Evolutionary conservation across 2,888 invertebrate genomes (phyloP).

Genomic region (Falcaria lacertinaria): DNA sequence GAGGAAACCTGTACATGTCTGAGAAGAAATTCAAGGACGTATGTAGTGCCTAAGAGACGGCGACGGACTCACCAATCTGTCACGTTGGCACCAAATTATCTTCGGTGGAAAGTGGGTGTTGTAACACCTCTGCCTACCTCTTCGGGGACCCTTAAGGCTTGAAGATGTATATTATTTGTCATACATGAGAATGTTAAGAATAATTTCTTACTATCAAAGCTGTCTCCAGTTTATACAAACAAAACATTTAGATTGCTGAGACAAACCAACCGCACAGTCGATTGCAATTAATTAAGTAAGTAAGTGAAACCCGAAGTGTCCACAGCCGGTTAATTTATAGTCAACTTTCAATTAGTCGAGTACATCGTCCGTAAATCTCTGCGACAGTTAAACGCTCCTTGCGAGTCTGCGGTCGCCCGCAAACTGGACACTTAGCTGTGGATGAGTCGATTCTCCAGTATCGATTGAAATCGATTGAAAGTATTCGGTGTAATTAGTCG

Average conservation of each 20-base stretch:
- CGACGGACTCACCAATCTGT: too few relatives aligned
- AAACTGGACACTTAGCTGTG: constrained; percentile 19
- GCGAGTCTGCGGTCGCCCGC: constrained; percentile 45
- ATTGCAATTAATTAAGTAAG: constrained; percentile 7
- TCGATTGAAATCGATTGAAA: not conserved
- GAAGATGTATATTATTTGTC: too few relatives aligned
- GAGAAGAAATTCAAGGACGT: too few relatives aligned
- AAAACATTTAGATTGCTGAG: not conserved
- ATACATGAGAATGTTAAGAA: too few relatives aligned
- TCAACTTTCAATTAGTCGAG: constrained; percentile 72
- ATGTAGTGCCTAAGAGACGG: too few relatives aligned
- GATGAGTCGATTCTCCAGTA: not conserved
- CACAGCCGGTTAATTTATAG: constrained; percentile 61
- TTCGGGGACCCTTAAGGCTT: too few relatives aligned
- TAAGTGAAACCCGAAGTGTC: constrained; percentile 21
- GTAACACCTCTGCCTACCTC: too few relatives aligned
- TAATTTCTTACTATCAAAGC: too few relatives aligned
- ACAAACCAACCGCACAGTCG: not conserved
- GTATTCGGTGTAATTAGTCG: too few relatives aligned
- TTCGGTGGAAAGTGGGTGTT: too few relatives aligned
- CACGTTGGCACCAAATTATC: too few relatives aligned
- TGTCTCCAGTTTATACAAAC: not conserved
- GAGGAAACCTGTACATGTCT: too few relatives aligned
- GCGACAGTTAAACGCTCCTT: constrained; percentile 65
- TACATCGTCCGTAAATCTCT: constrained; percentile 66